Percentiles rank a stretch among this genome's conserved stretches.
These are phyloP conservation scores for Phytoseiulus persimilis DNA, from an alignment of 2,888 invertebrate genomes.

Conservation along the genomic window DNA sequence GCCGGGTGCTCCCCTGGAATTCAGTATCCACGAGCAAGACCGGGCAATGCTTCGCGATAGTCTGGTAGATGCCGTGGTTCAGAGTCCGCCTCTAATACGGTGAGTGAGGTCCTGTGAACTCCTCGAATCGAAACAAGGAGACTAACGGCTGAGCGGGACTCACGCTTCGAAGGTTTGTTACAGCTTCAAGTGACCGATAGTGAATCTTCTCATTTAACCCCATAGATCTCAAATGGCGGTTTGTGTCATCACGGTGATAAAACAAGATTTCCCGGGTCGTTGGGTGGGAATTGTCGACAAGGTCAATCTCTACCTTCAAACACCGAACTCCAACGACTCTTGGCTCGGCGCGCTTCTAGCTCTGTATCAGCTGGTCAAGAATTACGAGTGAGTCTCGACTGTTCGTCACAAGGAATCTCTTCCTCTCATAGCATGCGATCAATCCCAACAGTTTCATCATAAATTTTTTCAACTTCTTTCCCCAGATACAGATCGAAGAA, in stretches of 20 bases:
- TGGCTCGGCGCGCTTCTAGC: slow-evolving; percentile 87
- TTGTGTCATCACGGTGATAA: slow-evolving; percentile 85
- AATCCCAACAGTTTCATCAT: too few relatives aligned
- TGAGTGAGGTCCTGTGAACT: slow-evolving; percentile 46
- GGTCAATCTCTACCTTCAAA: slow-evolving; percentile 82
- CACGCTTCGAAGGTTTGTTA: not conserved
- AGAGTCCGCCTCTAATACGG: slow-evolving; percentile 78
- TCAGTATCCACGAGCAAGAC: slow-evolving; percentile 91
- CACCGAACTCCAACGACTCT: slow-evolving; percentile 66
- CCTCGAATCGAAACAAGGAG: slow-evolving; percentile 12
- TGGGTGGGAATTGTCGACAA: slow-evolving; percentile 95
- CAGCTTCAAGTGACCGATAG: too few relatives aligned
- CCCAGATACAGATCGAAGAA: slow-evolving; percentile 80
- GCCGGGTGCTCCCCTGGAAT: slow-evolving; percentile 56
- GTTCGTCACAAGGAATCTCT: slow-evolving; percentile 32
- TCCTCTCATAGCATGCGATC: too few relatives aligned
- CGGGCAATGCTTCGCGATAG: slow-evolving; percentile 80
- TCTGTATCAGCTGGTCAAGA: slow-evolving; percentile 87
- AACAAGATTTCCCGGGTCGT: slow-evolving; percentile 85
- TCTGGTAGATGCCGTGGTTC: slow-evolving; percentile 89
- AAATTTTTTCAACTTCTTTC: not conserved
- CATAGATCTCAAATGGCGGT: slow-evolving; percentile 82
- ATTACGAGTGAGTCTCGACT: slow-evolving; percentile 59
- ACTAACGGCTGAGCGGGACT: not conserved
- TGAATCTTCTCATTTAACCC: too few relatives aligned